Evolutionary conservation across 2,888 invertebrate genomes (phyloP).

Genomic region (Pantelozetes paolii): DNA sequence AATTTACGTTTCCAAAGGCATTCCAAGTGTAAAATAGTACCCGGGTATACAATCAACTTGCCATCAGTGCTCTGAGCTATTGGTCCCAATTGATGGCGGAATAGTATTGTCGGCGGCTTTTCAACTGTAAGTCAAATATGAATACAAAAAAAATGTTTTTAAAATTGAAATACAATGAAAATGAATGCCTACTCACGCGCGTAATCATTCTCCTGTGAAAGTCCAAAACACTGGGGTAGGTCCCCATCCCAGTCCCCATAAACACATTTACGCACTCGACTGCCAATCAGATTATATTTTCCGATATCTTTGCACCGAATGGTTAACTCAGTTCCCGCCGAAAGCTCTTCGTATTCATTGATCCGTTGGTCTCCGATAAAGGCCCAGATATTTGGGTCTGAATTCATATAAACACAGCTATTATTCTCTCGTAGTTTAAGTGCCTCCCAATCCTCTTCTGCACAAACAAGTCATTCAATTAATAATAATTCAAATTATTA

Average conservation of each 20-base stretch:
- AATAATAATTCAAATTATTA: constrained; percentile 15
- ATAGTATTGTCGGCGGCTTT: constrained; percentile 76
- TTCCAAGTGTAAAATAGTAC: constrained; percentile 79
- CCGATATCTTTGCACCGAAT: constrained; percentile 76
- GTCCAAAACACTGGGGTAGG: constrained; percentile 71
- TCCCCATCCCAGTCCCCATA: constrained; percentile 76
- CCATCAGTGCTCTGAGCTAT: constrained; percentile 83
- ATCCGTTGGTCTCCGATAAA: constrained; percentile 75
- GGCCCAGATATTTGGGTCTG: constrained; percentile 72
- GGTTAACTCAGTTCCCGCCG: constrained; percentile 65
- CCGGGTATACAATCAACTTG: constrained; percentile 76
- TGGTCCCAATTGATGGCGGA: constrained; percentile 73
- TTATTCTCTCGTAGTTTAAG: constrained; percentile 57
- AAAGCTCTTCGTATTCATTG: constrained; percentile 70
- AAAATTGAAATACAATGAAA: not conserved
- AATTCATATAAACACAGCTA: constrained; percentile 70
- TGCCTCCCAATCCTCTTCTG: constrained; percentile 38
- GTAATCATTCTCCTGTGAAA: constrained; percentile 80
- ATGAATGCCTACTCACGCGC: constrained; percentile 65
- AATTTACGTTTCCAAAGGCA: constrained; percentile 80
- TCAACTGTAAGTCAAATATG: constrained; percentile 62
- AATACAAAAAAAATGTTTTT: not conserved
- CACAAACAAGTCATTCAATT: not conserved
- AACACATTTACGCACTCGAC: constrained; percentile 66
- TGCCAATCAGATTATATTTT: constrained; percentile 76